These are phyloP conservation scores for Acanthoscelides obtectus DNA, from an alignment of 2,888 invertebrate species.

Conservation along the genomic window DNA sequence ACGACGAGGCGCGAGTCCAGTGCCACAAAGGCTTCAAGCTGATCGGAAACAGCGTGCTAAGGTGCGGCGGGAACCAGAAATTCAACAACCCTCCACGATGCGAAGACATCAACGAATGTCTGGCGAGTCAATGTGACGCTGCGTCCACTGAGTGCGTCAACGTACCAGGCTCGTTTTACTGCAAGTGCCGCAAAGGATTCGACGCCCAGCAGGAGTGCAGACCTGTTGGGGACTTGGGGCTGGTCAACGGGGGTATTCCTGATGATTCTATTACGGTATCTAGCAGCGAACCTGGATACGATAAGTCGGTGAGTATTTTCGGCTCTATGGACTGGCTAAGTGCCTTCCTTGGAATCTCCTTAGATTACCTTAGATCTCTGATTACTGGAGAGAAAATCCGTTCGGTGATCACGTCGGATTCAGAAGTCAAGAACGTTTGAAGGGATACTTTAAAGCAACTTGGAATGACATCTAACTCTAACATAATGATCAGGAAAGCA, in stretches of 20 bases:
- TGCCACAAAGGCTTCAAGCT: conserved; percentile 88
- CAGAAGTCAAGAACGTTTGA: no score
- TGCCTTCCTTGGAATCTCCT: no score
- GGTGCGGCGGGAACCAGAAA: conserved; percentile 77
- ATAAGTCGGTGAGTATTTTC: conserved; percentile 62
- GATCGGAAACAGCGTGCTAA: conserved; percentile 75
- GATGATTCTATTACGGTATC: conserved; percentile 87
- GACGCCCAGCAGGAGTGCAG: conserved; percentile 82
- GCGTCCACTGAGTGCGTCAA: conserved; percentile 89
- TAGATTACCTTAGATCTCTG: no score
- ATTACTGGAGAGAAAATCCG: no score
- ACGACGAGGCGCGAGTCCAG: conserved; percentile 88
- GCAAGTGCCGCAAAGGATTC: conserved; percentile 82
- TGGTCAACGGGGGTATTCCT: conserved; percentile 84
- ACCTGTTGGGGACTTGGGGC: conserved; percentile 83
- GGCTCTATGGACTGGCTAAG: no score
- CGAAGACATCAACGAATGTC: conserved; percentile 89
- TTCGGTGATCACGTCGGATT: no score
- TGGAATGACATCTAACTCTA: no score
- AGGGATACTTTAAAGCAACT: no score
- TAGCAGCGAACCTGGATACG: conserved; percentile 74
- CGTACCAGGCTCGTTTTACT: conserved; percentile 82
- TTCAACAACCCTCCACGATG: conserved; percentile 83
- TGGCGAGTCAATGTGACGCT: conserved; percentile 82
- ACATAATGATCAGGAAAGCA: no score